Base-by-base conservation (phyloP, 2,113 vertebrate species). In the Ibidorhyncha struthersii region DNA sequence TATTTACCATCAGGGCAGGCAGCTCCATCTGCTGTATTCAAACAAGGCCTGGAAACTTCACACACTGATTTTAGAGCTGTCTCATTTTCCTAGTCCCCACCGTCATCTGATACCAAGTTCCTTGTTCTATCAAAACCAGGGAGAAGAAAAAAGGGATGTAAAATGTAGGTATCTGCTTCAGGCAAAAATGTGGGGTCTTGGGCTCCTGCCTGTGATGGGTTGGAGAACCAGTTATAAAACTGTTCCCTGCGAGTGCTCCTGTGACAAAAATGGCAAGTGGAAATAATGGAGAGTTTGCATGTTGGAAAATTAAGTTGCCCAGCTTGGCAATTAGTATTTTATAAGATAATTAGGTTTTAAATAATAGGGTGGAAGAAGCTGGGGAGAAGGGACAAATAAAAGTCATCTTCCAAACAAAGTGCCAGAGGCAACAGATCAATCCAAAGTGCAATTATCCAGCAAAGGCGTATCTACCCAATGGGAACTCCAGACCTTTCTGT, bases 11-110 rank as follows among this genome's bases (percentile, higher is more conserved):
- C 40, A 58, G 58, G 53, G 20, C 50, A 88, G 41, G 81, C n/a
- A 72, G n/a, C n/a, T 81, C 78, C 72, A 95, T 82, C 93, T 95
- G 81, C 53, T 93, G 25, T 82, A 71, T 38, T 76, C 59, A 74
- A 65, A 73, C 27, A 58, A 82, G 77, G 36, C 82, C 56, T 86
- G 50, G 56, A 90, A 90, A 66, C 15, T 72, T 89, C 84, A 66
- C 70, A 66, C 21, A 22, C 20, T 49, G 56, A 56, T 85, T 95
- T 96, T 73, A 85, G 66, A 80, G 38, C 26, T 56, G 12, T 58
- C 77, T 80, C 9, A 41, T 72, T 91, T 96, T 87, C 36, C 29
- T 26, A 69, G 14, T 76, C 49, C 53, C 32, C 23, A 36, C 22
- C 56, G 63, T 61, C 58, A 61, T 69, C 20, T 74, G 45, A 41